Evolutionary conservation across 1,140 invertebrate genomes (phyloP), one percentile per base, ranked within the genome.

Genomic region (Pseudomyrmex concolor): DNA sequence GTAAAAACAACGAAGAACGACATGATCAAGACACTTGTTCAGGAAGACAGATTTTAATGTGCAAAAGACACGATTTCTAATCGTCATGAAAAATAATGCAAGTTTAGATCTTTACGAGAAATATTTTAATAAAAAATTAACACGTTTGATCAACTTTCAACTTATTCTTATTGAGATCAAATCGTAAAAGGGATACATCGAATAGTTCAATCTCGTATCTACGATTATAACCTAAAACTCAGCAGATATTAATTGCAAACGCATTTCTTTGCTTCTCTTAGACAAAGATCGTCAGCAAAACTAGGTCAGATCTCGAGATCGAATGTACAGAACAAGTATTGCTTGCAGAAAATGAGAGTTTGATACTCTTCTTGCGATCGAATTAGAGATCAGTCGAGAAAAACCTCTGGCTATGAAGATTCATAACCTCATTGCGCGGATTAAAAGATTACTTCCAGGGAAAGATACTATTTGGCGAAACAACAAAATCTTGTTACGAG

Each of bases 141-240:
- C 12, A 25, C 1, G 5, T 57, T 55, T 7, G 13, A 34, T 19
- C 43, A 34, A 10, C 17, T 43, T 8, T 64, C 15, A 9, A 1
- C 19, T 15, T 4, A 50, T 17, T 76, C 12, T 13, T 10, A 70
- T 9, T 19, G 13, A 48, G 22, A 19, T 0, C 15, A 48, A 80
- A 19, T 50, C 48, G 54, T 66, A 2, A 54, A 34, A 57, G 2
- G 3, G 19, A 22, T 25, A 45, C 25, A 13, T 22, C 5, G 7
- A 72, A 72, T 57, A 67, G 54, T 74, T 86, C 48, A 34, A 78
- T 66, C 45, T 22, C 25, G 25, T 43, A 48, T 15, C 10, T 45
- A 13, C 10, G 62, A 50, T 66, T 68, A 88, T 89, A 89, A 89
- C 87, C 87, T 88, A 86, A 66, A 88, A 89, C 2, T 51, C 4